Base-by-base conservation (phyloP, 2,797 vertebrate species). In the Bradypus variegatus region DNA sequence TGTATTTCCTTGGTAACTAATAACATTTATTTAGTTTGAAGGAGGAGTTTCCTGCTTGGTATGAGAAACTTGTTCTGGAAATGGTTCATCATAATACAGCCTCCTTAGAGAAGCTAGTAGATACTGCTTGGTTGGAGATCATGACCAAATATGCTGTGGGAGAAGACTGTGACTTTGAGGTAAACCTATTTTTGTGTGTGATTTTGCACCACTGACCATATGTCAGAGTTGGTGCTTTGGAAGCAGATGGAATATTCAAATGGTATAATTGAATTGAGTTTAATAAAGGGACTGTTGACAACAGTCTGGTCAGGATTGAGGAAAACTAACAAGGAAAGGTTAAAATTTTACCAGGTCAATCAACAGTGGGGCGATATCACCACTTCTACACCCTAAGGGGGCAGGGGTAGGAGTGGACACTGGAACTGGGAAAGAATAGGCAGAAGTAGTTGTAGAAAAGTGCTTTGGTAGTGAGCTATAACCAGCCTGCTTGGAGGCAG, bases 11-110 rank as follows among this genome's bases (percentile, higher is more conserved):
- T 87, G 65, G 15, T 92, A 93, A 92, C 55, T 93, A 70, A 89
- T 94, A 33, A 1, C 21, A 25, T 94, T 95, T 97, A 58, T 82
- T 84, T 93, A 99, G 99, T 95, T 98, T 99, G 95, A 98, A 99
- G 96, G 99, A 99, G 96, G 99, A 99, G 95, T 99, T 99, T 96
- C 98, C 98, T 11, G 94, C 96, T 85, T 99, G 99, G 99, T 99
- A 99, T 97, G 99, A 99, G 97, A 99, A 99, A 93, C 98, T 98
- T 3, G 98, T 99, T 75, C 96, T 99, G 95, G 98, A 99, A 97
- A 99, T 99, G 96, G 98, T 99, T 89, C 99, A 99, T 91, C 99
- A 99, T 97, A 99, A 99, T 97, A 99, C 99, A 0, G 97, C 99
- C 41, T 99, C 99, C 76, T 97, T 99, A 94, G 99, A 99, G 95